Conservation (phyloP, 2,113 vertebrate genomes). For the Tyto alba region DNA sequence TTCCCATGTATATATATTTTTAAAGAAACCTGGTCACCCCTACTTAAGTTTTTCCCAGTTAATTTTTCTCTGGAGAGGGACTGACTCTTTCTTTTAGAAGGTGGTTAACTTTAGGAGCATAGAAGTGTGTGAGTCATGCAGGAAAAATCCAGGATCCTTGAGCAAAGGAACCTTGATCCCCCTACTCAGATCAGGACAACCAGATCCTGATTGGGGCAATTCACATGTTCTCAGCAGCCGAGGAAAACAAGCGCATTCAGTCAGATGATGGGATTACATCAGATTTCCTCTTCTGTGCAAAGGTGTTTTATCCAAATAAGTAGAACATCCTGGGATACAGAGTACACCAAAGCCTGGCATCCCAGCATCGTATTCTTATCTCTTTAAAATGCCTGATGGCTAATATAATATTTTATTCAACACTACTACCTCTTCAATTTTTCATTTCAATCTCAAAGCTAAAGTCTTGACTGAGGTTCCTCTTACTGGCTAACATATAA, state of each 20-base stretch:
- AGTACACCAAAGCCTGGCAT: neutral
- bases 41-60: neutral
- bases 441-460: constrained; percentile 17
- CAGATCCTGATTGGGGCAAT: constrained; percentile 2
- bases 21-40: neutral
- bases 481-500: neutral
- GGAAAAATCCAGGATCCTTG: constrained; percentile 41
- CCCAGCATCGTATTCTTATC: neutral
- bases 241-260: constrained; percentile 33
- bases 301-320: constrained; percentile 37
- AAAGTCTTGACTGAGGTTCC: neutral
- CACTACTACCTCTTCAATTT: neutral
- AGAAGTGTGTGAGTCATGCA: constrained; percentile 30
- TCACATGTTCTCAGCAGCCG: neutral
- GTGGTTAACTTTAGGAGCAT: neutral
- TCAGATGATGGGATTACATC: constrained; percentile 52
- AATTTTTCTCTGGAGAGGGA: neutral
- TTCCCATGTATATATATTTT: neutral
- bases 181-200: neutral
- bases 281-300: constrained; percentile 39
- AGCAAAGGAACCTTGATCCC: constrained; percentile 36
- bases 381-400: neutral
- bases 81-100: neutral
- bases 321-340: neutral
- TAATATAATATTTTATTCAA: constrained; percentile 5